Evolutionary conservation across 2,797 vertebrate species (phyloP), one percentile per base, ranked within the genome.

Genomic region (Microchirus variegatus): DNA sequence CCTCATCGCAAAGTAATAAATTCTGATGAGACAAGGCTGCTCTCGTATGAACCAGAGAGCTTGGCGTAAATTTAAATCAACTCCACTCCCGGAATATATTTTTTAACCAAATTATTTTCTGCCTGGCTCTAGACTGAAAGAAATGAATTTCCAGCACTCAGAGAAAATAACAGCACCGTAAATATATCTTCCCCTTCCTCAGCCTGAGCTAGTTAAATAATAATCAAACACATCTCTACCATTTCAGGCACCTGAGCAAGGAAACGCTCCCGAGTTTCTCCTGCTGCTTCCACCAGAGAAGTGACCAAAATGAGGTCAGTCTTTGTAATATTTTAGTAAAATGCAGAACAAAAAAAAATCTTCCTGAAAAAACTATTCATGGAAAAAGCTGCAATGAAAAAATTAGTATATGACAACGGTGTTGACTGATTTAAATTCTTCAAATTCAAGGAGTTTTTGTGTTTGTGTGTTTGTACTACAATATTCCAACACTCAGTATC

Each of bases 1-100:
- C 60, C 79, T 80, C 73, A 79, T 70, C 82, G 75, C 67, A 81
- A 83, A 80, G 70, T 77, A 81, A 82, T 86, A 84, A 67, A 84
- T 84, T 81, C 66, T 75, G 69, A 83, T 80, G 72, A 84, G 70
- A 70, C 67, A 26, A 65, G 61, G 55, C 67, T 63, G 59, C 73
- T 73, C 19, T 63, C 74, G 73, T 82, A 76, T 84, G 78, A 85
- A 83, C 57, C 68, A 48, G 54, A 18, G 57, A 64, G 66, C 62
- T 37, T 1, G 52, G 37, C 35, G 53, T 54, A 81, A 63, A 86
- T 85, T 81, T 66, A 82, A 85, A 84, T 81, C 62, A 70, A 35
- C 71, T 74, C 54, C 12, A 64, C 51, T 70, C 47, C 40, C 50
- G 9, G 63, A 37, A 63, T 48, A 49, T 48, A 41, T 53, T 40